Percentiles rank a stretch among this genome's conserved stretches.
phyloP scores from a whole-genome alignment of 2,797 vertebrate genomes.

The Pampus argenteus region DNA sequence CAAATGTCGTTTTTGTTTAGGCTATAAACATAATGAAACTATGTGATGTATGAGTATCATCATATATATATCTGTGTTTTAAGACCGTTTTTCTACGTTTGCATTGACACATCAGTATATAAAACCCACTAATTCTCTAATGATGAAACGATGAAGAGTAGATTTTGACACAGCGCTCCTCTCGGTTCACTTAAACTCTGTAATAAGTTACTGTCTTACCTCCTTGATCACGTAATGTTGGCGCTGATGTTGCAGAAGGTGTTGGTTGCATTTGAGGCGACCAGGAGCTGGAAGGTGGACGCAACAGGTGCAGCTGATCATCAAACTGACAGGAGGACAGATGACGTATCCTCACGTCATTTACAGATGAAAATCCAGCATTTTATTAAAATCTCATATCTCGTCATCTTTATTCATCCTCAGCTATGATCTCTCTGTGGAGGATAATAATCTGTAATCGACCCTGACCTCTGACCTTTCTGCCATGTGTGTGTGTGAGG shows the following conservation, averaged over 20 bases:
- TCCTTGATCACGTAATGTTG: too few relatives aligned
- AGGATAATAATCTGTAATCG: background rate
- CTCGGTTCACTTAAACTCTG: background rate
- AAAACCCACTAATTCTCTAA: too few relatives aligned
- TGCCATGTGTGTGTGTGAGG: constrained; percentile 22
- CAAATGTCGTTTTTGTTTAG: too few relatives aligned
- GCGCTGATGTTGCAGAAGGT: background rate
- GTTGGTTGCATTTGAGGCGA: background rate
- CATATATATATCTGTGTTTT: too few relatives aligned
- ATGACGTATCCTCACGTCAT: background rate
- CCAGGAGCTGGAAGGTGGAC: background rate
- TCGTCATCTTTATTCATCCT: constrained; percentile 23
- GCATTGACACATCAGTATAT: background rate
- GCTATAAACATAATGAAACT: too few relatives aligned
- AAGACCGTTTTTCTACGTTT: too few relatives aligned
- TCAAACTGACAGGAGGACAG: background rate
- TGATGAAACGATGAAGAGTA: too few relatives aligned
- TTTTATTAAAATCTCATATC: constrained; percentile 9
- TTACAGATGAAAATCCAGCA: too few relatives aligned
- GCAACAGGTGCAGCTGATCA: background rate
- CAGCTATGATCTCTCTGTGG: constrained; percentile 15
- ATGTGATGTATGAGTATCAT: background rate
- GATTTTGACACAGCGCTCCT: too few relatives aligned
- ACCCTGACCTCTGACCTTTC: constrained; percentile 34
- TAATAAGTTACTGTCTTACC: background rate